A percentile compares a stretch with the other conserved stretches of the same genome.
phyloP scores from a whole-genome alignment of 2,113 vertebrate genomes.

The Desmodus rotundus region DNA sequence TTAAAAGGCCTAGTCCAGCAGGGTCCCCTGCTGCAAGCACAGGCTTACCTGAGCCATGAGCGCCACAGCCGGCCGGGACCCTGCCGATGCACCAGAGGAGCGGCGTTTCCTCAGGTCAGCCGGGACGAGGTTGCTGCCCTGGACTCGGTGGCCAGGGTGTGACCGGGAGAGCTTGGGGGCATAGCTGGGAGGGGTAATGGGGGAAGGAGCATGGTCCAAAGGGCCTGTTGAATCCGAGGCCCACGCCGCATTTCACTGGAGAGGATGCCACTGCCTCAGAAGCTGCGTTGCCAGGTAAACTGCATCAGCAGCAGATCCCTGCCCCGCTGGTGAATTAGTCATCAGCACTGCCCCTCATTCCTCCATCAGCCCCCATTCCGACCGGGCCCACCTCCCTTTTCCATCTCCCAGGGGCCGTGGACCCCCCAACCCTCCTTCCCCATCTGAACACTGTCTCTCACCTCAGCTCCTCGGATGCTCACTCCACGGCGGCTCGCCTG shows the following conservation, averaged over 20 bases:
- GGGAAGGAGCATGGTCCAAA: not conserved
- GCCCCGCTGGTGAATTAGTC: not conserved
- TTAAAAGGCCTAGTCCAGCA: not conserved
- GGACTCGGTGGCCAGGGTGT: no score
- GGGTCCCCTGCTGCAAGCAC: fast-evolving
- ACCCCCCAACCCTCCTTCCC: not conserved
- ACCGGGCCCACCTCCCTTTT: not conserved
- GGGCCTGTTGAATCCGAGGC: not conserved
- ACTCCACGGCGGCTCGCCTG: not conserved
- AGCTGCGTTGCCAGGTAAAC: not conserved
- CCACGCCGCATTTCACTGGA: not conserved
- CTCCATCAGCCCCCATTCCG: not conserved
- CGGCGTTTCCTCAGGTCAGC: constrained; percentile 71
- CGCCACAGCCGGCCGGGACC: not conserved
- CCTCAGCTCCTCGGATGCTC: not conserved
- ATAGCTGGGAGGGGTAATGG: not conserved
- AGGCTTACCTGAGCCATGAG: not conserved
- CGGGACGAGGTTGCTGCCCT: not conserved
- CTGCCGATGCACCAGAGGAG: not conserved
- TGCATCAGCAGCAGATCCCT: not conserved
- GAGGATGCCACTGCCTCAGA: not conserved
- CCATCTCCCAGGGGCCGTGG: not conserved
- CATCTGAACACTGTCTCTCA: not conserved
- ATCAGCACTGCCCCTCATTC: not conserved
- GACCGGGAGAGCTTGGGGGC: not conserved